A percentile compares a stretch with the other conserved stretches of the same genome.
Evolutionary conservation across 2,113 vertebrate species (phyloP).

Genomic region (Dermatemys mawii): DNA sequence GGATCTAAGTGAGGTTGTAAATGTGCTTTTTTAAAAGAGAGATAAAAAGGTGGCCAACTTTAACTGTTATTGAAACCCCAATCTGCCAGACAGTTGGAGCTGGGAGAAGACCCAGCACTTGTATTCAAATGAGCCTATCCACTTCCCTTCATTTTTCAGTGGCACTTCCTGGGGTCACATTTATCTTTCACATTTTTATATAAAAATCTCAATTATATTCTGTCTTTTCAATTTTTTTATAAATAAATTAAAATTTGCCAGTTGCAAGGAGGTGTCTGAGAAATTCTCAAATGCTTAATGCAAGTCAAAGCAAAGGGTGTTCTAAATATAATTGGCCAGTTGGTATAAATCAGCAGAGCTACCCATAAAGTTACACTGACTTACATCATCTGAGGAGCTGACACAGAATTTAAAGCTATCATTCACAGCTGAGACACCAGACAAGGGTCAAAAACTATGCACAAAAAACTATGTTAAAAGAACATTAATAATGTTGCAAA

Average conservation of each 20-base stretch:
- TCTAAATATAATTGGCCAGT: not conserved
- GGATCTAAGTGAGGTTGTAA: not conserved
- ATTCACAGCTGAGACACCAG: not conserved
- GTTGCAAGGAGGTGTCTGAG: not conserved
- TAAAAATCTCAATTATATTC: not conserved
- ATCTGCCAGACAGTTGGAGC: not conserved
- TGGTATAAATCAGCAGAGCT: not conserved
- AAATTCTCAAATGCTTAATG: not conserved
- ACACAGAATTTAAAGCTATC: not conserved
- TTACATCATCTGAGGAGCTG: rapidly evolving
- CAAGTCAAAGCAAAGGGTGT: not conserved
- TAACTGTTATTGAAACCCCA: not conserved
- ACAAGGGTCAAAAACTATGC: not conserved
- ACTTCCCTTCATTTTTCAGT: not conserved
- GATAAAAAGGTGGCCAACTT: not conserved
- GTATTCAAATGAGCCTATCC: not conserved
- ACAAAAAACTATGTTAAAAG: not conserved
- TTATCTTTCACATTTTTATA: not conserved
- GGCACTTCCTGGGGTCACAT: not conserved
- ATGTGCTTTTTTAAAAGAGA: not conserved
- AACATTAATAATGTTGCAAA: not conserved
- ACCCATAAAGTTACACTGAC: not conserved
- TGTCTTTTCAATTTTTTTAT: not conserved
- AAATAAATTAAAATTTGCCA: not conserved
- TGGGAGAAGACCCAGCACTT: not conserved